Evolutionary conservation across 2,888 invertebrate species (phyloP), one percentile per base, ranked within the genome.

Genomic region (Alsophila aescularia): DNA sequence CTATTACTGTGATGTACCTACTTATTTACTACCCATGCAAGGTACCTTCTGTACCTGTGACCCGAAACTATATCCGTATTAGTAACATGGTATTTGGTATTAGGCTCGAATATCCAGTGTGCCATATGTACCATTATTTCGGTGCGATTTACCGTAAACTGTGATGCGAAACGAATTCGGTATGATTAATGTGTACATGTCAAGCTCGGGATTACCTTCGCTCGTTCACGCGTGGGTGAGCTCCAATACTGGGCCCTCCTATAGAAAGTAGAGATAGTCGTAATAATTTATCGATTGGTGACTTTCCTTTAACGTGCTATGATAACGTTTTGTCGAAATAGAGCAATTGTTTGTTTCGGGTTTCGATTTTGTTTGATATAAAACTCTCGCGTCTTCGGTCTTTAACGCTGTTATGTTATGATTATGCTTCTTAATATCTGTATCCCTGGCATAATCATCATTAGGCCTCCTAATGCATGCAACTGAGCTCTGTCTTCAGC

Each of bases 111-210:
- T 29, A 29, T 29, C 8, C 29, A 29, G 10, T n/a, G n/a, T 29
- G n/a, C n/a, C 29, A 29, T 29, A 29, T 8, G 10, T n/a, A n/a
- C 5, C 29, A 31, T 39, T 32, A 31, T 31, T 48, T 39, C 21
- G 39, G 37, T 8, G 32, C 31, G 13, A 12, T 13, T 34, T 4
- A 40, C 21, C 9, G 31, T 44, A 35, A 10, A 45, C 10, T 36
- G 47, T 13, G 50, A 50, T 27, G 50, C 35, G 65, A 58, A 68
- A 67, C 62, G 59, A 62, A 55, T 65, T 54, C 40, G 45, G 58
- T 42, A 61, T 73, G 70, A 72, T 73, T 69, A 72, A 71, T 72
- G 59, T 60, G 47, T 60, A 58, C 55, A 55, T 53, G 57, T 59
- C 52, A 47, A 58, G 58, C 45, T 45, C 48, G 53, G 62, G 64